Evolutionary conservation across 1,140 invertebrate species (phyloP).

Genomic region (Heterodera schachtii): DNA sequence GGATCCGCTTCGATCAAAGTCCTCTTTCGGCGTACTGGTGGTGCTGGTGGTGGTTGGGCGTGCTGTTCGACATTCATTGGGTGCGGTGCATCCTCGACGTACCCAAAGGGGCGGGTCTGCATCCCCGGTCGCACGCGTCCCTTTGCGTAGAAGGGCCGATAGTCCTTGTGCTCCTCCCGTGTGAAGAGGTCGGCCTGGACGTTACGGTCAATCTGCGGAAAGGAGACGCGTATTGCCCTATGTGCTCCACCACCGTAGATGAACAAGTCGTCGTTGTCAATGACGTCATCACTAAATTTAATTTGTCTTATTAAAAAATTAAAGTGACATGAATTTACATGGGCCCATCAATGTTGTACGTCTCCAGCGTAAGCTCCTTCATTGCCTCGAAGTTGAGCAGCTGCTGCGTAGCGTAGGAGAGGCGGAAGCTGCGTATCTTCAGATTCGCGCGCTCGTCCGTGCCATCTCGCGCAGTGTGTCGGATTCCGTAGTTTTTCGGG

Average conservation of each 20-base stretch:
- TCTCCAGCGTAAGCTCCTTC: too few species aligned
- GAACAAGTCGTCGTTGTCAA: background rate
- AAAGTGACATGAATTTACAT: too few species aligned
- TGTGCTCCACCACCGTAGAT: background rate
- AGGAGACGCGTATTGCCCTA: background rate
- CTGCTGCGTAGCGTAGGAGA: too few species aligned
- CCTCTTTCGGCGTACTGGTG: too few species aligned
- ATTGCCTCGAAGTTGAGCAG: too few species aligned
- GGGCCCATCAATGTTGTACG: too few species aligned
- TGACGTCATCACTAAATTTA: background rate
- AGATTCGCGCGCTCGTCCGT: conserved; percentile 10
- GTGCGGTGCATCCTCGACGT: background rate
- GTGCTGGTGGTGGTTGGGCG: background rate
- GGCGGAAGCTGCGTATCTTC: background rate
- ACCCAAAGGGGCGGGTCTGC: background rate
- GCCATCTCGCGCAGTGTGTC: background rate
- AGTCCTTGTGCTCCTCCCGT: background rate
- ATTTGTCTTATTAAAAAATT: too few species aligned
- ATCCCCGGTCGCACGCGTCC: too few species aligned
- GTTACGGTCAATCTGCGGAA: background rate
- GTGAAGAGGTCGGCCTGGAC: background rate
- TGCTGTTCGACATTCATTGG: too few species aligned
- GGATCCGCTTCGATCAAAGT: too few species aligned
- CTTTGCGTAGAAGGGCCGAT: background rate
- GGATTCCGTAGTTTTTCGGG: background rate